Base-by-base conservation (phyloP, 2,113 vertebrate species). In the Actenoides lindsayi region DNA sequence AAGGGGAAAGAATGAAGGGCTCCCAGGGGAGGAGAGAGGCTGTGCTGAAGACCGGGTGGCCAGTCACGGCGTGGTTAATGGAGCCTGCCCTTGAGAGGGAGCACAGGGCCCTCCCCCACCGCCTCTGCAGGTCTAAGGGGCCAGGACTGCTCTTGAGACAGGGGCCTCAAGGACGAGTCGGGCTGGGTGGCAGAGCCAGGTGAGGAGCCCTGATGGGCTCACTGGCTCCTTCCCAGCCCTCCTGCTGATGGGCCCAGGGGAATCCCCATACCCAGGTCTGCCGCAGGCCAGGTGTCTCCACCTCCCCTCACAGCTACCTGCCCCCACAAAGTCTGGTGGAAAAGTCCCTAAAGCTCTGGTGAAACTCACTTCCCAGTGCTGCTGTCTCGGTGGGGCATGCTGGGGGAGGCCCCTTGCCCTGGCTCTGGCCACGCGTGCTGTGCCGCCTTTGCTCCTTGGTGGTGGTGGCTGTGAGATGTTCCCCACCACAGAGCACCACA, bases 401-500 rank as follows among this genome's bases (percentile, higher is more conserved):
- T 1, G 2, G 10, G n/a, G 33, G 9, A 23, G 51, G 3, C 21
- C 24, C 9, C 16, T 30, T 4, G 11, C 10, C 25, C 63, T 8
- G 2, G 37, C 60, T 27, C 67, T n/a, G 46, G 46, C 46, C 60
- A 28, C 3, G 4, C 2, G 6, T 3, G 20, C 41, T 10, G 35
- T 16, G 39, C 63, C 1, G 6, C 46, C 5, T 9, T 10, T 25
- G 2, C 4, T 48, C 48, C 39, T 23, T 3, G 4, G 37, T 4
- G 7, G 5, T 9, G 46, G 13, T 51, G 50, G 50, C 50, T 51
- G 28, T 14, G 13, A 37, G 63, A 31, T 20, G 27, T 30, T 33
- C 33, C 30, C 7, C 35, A 35, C 3, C 4, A 4, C 71, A 57
- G 13, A 53, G 42, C 39, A 44, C 59, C 13, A 8, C 0, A 5